Evolutionary conservation across 2,888 invertebrate species (phyloP).

Genomic region (Drosophila paucipuncta): DNA sequence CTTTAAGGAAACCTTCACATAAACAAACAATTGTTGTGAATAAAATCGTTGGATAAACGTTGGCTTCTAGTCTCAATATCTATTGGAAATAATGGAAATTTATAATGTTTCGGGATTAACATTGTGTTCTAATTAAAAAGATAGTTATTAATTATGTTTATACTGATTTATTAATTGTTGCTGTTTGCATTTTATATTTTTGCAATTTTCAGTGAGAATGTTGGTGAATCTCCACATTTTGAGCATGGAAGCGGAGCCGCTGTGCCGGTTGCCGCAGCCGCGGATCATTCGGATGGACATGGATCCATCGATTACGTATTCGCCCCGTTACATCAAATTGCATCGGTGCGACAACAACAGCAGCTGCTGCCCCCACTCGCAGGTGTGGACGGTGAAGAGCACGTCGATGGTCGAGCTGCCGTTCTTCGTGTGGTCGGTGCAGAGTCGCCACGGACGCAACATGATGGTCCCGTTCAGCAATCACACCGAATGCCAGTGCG

Average conservation of each 20-base stretch:
- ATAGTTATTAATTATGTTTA: neutral
- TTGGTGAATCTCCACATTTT: constrained; percentile 66
- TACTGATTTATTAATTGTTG: neutral
- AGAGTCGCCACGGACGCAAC: constrained; percentile 25
- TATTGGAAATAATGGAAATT: too few species aligned
- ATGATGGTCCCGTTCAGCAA: constrained; percentile 72
- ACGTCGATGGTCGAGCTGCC: constrained; percentile 84
- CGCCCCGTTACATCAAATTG: constrained; percentile 93
- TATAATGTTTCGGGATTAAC: too few species aligned
- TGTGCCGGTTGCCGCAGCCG: constrained; percentile 58
- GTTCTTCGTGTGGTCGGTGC: constrained; percentile 56
- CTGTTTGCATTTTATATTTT: neutral
- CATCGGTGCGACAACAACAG: constrained; percentile 94
- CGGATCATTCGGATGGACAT: constrained; percentile 54
- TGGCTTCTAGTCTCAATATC: too few species aligned
- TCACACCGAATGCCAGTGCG: constrained; percentile 84
- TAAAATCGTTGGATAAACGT: too few species aligned
- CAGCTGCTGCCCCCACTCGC: constrained; percentile 90
- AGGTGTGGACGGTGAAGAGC: constrained; percentile 91
- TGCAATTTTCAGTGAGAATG: constrained; percentile 56
- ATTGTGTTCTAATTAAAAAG: neutral
- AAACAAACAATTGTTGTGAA: too few species aligned
- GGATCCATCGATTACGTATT: constrained; percentile 89
- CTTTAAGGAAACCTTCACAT: too few species aligned
- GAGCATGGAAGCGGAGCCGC: constrained; percentile 70